A percentile compares a stretch with the other conserved stretches of the same genome.
Evolutionary conservation across 2,797 vertebrate species (phyloP).

Genomic region (Chrysocyon brachyurus): DNA sequence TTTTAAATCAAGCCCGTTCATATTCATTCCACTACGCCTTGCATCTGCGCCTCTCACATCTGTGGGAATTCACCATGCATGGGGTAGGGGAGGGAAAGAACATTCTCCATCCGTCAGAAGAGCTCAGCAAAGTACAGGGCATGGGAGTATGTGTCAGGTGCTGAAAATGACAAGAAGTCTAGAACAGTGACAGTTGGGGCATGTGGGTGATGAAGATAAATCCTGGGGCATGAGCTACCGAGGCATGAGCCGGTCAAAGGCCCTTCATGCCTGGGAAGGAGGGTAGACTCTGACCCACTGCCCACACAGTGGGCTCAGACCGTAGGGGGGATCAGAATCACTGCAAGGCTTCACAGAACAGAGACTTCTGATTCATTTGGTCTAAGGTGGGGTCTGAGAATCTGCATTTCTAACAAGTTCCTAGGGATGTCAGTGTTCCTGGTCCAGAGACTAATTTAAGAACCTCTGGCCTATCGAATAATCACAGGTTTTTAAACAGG

Average conservation of each 20-base stretch:
- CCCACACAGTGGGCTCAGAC: background rate
- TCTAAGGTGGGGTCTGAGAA: background rate
- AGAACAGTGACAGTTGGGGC: background rate
- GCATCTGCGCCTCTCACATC: background rate
- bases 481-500: background rate
- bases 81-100: background rate
- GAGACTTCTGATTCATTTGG: background rate
- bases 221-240: background rate
- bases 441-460: background rate
- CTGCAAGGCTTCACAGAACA: background rate
- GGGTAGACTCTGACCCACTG: fast-evolving
- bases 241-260: background rate
- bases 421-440: background rate
- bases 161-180: background rate
- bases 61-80: background rate
- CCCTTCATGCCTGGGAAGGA: background rate
- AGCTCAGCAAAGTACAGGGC: background rate
- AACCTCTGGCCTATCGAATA: background rate
- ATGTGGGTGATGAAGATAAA: background rate
- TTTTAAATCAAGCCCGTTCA: background rate
- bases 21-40: background rate
- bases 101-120: background rate
- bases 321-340: background rate
- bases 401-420: background rate
- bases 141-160: background rate